Evolutionary conservation across 1,140 invertebrate genomes (phyloP), one percentile per base, ranked within the genome.

Genomic region (Macrobrachium rosenbergii): DNA sequence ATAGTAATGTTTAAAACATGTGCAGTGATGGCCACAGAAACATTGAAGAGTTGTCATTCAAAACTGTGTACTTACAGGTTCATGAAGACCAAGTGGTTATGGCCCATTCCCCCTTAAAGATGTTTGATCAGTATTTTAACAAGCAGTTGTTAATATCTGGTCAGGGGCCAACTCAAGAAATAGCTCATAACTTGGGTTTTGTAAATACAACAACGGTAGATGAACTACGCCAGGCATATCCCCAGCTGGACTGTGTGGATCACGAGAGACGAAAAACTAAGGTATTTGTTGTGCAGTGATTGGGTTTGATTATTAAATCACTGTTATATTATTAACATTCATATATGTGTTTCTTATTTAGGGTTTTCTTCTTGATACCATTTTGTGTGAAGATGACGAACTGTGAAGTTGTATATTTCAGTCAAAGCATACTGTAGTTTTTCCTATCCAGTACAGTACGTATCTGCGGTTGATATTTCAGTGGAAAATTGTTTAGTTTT

Each of bases 171-270:
- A 91, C 94, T 14, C 91, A 91, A 81, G 93, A 95, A 89, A 96
- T 96, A 88, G 95, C 95, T 14, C 92, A 92, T 90, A 94, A 94
- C 89, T 90, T 96, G 43, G 95, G 95, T 17, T 96, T 96, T 89
- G 92, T 92, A 6, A 95, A 94, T 80, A 92, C 94, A 0, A 93
- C 93, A 19, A 95, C 94, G 0, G 92, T 96, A 10, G 94, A 95
- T 21, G 93, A 95, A 87, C 90, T 96, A 37, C 92, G 93, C 37
- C 91, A 92, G 43, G 93, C 94, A 79, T 96, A 94, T 91, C 95
- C 95, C 12, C 92, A 93, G 77, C 92, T 96, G 73, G 95, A 96
- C 91, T 95, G 94, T 90, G 94, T 96, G 43, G 95, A 96, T 91
- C 94, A 95, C 90, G 91, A 93, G 75, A 93, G 93, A 88, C 92